phyloP scores from a whole-genome alignment of 2,888 invertebrate species.

The Heliconius cydno region DNA sequence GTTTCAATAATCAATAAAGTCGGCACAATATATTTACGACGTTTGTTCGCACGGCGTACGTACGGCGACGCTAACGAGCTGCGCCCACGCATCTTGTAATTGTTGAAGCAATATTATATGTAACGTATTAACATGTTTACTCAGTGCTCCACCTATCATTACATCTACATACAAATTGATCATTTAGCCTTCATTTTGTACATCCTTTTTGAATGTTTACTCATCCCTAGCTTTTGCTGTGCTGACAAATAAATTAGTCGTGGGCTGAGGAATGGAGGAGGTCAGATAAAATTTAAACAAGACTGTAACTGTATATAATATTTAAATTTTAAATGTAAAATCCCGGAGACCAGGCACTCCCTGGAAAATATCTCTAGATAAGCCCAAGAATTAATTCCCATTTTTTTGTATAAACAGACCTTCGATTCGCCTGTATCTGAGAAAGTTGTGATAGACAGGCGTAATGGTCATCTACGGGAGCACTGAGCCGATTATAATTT shows the following conservation, averaged over 20 bases:
- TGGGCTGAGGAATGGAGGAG: not conserved
- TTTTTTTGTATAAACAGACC: no score
- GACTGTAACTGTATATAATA: no score
- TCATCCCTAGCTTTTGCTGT: not conserved
- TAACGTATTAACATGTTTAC: constrained; percentile 21
- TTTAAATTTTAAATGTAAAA: no score
- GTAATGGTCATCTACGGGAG: no score
- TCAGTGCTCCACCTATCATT: not conserved
- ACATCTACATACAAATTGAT: constrained; percentile 4
- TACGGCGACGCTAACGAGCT: constrained; percentile 28
- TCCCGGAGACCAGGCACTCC: no score
- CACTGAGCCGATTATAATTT: no score
- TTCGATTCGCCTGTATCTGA: no score
- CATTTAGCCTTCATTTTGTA: not conserved
- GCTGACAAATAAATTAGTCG: not conserved
- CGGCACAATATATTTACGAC: constrained; percentile 23
- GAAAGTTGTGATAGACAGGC: no score
- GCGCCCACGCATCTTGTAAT: constrained; percentile 26
- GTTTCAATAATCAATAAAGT: constrained; percentile 12
- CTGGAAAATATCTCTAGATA: no score
- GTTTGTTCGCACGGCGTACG: not conserved
- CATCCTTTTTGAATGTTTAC: not conserved
- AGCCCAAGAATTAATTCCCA: no score
- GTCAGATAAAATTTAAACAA: not conserved
- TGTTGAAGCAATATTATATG: constrained; percentile 28